These are phyloP conservation scores for Drosophila rufa DNA, from an alignment of 1,140 invertebrate genomes.

Conservation along the genomic window DNA sequence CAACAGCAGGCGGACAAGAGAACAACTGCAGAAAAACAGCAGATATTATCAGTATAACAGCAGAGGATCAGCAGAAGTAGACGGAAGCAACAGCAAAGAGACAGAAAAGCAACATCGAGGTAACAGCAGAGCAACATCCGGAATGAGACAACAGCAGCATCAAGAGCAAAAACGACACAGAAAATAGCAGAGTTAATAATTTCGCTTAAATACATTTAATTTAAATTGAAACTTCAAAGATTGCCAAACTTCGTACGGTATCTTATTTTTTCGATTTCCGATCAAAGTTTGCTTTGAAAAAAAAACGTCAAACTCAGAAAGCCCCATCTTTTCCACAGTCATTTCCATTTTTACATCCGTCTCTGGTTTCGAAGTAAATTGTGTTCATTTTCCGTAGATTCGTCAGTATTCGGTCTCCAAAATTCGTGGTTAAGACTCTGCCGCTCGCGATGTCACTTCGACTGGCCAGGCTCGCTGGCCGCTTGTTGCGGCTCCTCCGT, in stretches of 20 bases:
- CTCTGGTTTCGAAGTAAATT: slow-evolving; percentile 6
- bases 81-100: too few species aligned
- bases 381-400: neutral
- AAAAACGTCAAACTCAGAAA: neutral
- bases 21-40: too few species aligned
- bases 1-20: too few species aligned
- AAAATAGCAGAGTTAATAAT: too few species aligned
- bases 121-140: too few species aligned
- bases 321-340: neutral
- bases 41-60: too few species aligned
- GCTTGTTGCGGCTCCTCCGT: neutral
- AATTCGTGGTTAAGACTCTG: slow-evolving; percentile 4
- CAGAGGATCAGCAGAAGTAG: too few species aligned
- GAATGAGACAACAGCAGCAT: too few species aligned
- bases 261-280: neutral
- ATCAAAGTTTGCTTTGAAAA: neutral
- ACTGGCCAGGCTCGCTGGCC: neutral
- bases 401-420: slow-evolving; percentile 20
- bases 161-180: too few species aligned
- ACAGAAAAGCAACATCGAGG: too few species aligned
- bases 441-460: neutral
- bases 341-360: slow-evolving; percentile 4
- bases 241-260: too few species aligned
- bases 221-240: neutral
- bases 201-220: too few species aligned